Base-by-base conservation (phyloP, 2,113 vertebrate species). In the Saguinus imperator region DNA sequence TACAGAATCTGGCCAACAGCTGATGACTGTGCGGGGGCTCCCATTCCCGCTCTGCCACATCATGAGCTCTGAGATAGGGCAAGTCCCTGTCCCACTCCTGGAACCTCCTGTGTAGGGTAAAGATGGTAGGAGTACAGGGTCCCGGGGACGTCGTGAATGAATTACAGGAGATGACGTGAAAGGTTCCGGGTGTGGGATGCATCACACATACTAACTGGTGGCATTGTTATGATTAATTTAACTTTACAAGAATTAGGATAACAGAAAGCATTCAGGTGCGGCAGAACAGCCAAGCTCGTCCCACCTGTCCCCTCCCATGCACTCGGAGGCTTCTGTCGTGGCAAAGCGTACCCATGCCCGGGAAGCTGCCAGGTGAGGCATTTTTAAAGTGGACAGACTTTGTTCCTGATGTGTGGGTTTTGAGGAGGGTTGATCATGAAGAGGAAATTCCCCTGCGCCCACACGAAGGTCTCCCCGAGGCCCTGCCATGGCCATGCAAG, bases 161-260 rank as follows among this genome's bases (percentile, higher is more conserved):
- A 5, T 0, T 1, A 20, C 20, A 4, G 0, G 3, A 43, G 75
- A 6, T 4, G 16, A 6, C 1, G 2, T 0, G 7, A 10, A 1
- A 14, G 43, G 40, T 25, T 45, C 40, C 0, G 0, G 0, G 27
- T 0, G 7, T 16, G 7, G 23, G 55, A 35, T 6, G 3, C 0
- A 0, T 14, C 3, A 6, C 0, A 1, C 45, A 16, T 27, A 25
- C 16, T 5, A 10, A 32, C 25, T 1, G 8, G 32, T 0, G 55
- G 35, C 10, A 1, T 2, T 2, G 2, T 43, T 7, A 32, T 20
- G 40, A 6, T 1, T 66, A 2, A 57, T 94, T 96, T 96, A 96
- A 83, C 94, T 40, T 73, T 8, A 70, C 0, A 7, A 75, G 77
- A 45, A 52, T 5, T 1, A 35, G 13, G 76, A n/a, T 1, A 6